Evolutionary conservation across 2,113 vertebrate species (phyloP).

Genomic region (Protomyctophum bolini): DNA sequence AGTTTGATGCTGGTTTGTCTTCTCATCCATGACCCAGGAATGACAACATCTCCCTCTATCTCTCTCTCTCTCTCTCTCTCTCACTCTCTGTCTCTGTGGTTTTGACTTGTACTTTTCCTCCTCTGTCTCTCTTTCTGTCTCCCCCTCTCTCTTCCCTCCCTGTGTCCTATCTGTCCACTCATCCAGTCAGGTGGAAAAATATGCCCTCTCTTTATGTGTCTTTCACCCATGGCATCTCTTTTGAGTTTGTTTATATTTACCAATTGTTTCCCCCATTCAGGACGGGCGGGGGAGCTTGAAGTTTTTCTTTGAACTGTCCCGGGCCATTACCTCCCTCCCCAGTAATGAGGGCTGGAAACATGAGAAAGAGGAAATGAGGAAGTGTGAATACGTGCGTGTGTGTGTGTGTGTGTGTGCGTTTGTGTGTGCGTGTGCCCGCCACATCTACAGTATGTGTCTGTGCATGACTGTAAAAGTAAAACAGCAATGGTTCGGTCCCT

Average conservation of each 20-base stretch:
- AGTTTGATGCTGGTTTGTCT: constrained; percentile 29
- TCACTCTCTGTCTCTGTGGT: background rate
- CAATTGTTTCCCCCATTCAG: background rate
- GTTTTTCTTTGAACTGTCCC: too few species aligned
- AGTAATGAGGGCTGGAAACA: constrained; percentile 40
- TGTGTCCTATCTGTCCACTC: background rate
- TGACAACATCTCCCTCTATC: constrained; percentile 28
- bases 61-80: background rate
- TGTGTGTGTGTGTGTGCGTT: constrained; percentile 5
- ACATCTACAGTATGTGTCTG: too few species aligned
- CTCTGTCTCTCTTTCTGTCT: background rate
- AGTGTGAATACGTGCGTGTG: background rate
- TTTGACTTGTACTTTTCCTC: background rate
- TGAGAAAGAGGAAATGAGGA: constrained; percentile 18
- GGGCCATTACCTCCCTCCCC: constrained; percentile 24
- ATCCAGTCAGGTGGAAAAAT: background rate
- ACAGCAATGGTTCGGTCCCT: too few species aligned
- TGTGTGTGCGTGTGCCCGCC: background rate
- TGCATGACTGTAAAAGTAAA: too few species aligned
- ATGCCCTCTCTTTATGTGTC: background rate
- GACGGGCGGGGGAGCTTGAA: too few species aligned
- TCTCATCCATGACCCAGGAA: constrained; percentile 42
- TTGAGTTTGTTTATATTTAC: background rate
- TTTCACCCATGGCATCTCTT: background rate
- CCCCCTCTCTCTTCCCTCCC: background rate